These are phyloP conservation scores for Cryptus armator DNA, from an alignment of 2,888 invertebrate genomes.

Conservation along the genomic window DNA sequence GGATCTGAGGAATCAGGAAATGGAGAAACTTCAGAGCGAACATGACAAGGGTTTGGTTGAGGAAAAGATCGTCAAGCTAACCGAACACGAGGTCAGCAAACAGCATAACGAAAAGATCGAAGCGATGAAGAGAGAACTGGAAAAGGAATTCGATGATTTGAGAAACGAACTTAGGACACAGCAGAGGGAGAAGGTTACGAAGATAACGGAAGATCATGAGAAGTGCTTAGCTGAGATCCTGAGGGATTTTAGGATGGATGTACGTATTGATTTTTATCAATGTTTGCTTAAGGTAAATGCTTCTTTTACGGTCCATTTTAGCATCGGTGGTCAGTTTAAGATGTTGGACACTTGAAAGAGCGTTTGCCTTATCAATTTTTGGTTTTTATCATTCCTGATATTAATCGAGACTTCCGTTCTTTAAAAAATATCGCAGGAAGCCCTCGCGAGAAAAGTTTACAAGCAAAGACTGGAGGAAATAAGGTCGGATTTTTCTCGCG, in stretches of 20 bases:
- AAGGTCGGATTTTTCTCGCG: slow-evolving; percentile 87
- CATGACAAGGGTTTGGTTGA: slow-evolving; percentile 84
- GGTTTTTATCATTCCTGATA: neutral
- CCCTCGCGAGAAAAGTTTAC: slow-evolving; percentile 89
- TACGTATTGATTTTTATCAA: slow-evolving; percentile 78
- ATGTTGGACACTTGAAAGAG: no score
- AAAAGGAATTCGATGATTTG: slow-evolving; percentile 82
- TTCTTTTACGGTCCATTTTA: no score
- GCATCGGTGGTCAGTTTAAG: no score
- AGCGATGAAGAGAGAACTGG: slow-evolving; percentile 86
- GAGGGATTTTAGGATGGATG: slow-evolving; percentile 88
- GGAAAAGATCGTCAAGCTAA: slow-evolving; percentile 78
- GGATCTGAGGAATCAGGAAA: slow-evolving; percentile 85
- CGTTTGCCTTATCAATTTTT: no score
- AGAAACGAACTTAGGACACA: slow-evolving; percentile 77
- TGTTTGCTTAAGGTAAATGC: no score
- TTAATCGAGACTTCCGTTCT: neutral
- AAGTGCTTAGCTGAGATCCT: slow-evolving; percentile 82
- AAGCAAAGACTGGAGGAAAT: slow-evolving; percentile 89
- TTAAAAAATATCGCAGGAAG: slow-evolving; percentile 86
- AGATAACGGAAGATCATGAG: slow-evolving; percentile 84
- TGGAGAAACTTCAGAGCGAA: slow-evolving; percentile 87
- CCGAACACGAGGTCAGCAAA: slow-evolving; percentile 79
- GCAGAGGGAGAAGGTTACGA: slow-evolving; percentile 81
- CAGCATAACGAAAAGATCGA: slow-evolving; percentile 87